These are phyloP conservation scores for Oligia fasciuncula DNA, from an alignment of 2,888 invertebrate genomes.

Conservation along the genomic window DNA sequence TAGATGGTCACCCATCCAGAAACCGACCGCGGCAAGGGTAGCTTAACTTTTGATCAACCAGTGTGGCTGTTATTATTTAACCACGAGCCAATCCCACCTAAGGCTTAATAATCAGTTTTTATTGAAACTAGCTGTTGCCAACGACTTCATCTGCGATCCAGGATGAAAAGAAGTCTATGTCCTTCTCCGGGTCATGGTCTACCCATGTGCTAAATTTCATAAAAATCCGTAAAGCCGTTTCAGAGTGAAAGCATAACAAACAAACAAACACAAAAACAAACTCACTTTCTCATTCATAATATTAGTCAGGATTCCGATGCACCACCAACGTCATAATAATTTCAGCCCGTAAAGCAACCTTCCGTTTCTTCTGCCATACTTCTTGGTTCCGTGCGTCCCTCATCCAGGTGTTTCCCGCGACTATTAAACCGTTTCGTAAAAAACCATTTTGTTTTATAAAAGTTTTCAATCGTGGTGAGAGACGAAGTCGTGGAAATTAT, in stretches of 20 bases:
- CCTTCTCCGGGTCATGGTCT: neutral
- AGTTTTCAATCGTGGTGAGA: neutral
- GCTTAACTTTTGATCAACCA: neutral
- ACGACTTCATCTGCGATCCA: neutral
- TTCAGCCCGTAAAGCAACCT: neutral
- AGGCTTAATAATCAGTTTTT: neutral
- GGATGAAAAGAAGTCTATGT: neutral
- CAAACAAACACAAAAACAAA: neutral
- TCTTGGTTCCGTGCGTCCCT: neutral
- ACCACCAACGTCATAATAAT: neutral
- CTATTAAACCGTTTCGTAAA: neutral
- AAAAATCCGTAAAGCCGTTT: neutral
- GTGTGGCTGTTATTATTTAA: neutral
- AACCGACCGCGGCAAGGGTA: neutral
- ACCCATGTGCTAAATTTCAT: neutral
- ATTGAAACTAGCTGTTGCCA: neutral
- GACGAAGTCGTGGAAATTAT: neutral
- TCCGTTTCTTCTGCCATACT: neutral
- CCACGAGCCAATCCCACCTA: neutral
- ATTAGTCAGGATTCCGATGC: neutral
- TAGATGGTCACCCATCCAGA: neutral
- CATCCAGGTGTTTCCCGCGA: neutral
- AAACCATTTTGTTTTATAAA: neutral
- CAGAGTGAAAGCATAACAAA: neutral
- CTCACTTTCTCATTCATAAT: neutral